Conservation (phyloP, 2,113 vertebrate genomes). For the Athene noctua region DNA sequence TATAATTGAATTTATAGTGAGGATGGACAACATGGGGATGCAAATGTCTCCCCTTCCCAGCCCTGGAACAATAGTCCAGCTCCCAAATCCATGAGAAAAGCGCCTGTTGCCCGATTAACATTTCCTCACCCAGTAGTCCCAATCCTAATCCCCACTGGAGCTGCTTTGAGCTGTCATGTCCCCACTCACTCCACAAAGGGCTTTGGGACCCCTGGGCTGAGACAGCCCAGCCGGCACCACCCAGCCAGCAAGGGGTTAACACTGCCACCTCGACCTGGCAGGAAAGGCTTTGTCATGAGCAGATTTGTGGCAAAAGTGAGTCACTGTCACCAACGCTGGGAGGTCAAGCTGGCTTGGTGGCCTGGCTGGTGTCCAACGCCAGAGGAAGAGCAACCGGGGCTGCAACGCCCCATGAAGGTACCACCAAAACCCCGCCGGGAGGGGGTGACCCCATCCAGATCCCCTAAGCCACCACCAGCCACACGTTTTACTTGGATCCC, state of each 20-base stretch:
- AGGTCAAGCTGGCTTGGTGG: rapidly evolving
- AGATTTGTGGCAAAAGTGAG: neutral
- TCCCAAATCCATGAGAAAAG: neutral
- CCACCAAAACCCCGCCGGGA: rapidly evolving
- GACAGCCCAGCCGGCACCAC: rapidly evolving
- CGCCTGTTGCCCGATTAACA: rapidly evolving
- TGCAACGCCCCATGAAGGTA: too few relatives aligned
- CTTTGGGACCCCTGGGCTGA: neutral
- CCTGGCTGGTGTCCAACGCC: rapidly evolving
- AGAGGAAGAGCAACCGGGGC: neutral
- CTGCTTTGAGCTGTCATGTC: rapidly evolving
- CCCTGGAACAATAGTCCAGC: neutral
- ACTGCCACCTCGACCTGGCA: rapidly evolving
- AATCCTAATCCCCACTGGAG: rapidly evolving
- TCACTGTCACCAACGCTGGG: neutral
- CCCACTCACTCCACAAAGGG: neutral
- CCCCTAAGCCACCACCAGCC: neutral
- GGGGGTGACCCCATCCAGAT: neutral
- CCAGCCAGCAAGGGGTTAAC: neutral
- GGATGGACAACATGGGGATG: neutral
- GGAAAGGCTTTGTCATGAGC: neutral
- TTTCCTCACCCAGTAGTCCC: neutral
- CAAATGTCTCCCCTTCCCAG: neutral
- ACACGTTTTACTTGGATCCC: rapidly evolving
- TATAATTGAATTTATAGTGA: neutral